Base-by-base conservation (phyloP, 2,888 invertebrate genomes). In the Phymatocera aterrima region DNA sequence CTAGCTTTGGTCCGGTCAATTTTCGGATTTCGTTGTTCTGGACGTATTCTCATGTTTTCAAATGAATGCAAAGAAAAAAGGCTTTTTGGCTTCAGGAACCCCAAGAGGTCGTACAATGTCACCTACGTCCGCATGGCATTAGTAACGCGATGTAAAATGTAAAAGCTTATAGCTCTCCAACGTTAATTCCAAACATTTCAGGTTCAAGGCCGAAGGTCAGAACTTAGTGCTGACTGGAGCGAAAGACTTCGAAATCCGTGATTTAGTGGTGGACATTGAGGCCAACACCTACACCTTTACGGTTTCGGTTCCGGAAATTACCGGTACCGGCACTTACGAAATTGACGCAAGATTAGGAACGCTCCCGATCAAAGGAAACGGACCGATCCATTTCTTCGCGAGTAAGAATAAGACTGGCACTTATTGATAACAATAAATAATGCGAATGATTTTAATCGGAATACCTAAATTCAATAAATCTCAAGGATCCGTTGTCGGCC, bases 231-330 rank as follows among this genome's bases (percentile, higher is more conserved):
- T 68, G 28, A 24, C 5, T 15, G 68, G 68, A 46, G 68, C 18
- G 15, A 46, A 68, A 24, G 1, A 68, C 68, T 68, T 46, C n/a
- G 15, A 15, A 48, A 54, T 72, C 31, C 40, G 51, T 6, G 21
- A 72, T 18, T 18, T 72, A 12, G 93, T 93, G 18, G 89, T 92
- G 77, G 92, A 93, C 83, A 77, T 72, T n/a, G n/a, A 51, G 15
- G 34, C 48, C 18, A 40, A 72, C 34, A 51, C 51, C 10, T 51
- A 34, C 18, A 10, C 3, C 34, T 34, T 51, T 8, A 34, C 12
- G n/a, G 51, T 72, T n/a, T 34, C 15, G 4, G n/a, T 72, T 28
- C 51, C 72, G 28, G 51, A 54, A 34, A 31, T 72, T 0, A n/a
- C n/a, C 18, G 34, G 21, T 3, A 31, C 5, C 0, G 72, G 72